Conservation (phyloP, 1,140 invertebrate genomes). For the Cryptotermes secundus region DNA sequence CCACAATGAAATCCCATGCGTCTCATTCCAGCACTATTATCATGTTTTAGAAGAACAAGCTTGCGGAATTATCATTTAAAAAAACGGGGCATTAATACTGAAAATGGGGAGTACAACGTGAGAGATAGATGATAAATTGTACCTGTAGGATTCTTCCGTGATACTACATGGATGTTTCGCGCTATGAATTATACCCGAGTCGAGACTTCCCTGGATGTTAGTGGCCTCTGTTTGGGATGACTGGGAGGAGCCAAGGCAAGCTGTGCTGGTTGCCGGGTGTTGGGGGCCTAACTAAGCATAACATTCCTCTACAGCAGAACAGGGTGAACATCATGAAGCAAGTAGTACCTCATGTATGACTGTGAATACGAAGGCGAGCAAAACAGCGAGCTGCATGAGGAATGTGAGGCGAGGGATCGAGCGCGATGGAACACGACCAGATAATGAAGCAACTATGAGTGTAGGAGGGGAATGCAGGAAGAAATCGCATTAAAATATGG, state of each 20-base stretch:
- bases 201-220: background rate
- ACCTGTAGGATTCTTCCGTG: background rate
- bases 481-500: too few relatives aligned
- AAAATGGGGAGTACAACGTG: background rate
- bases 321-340: too few relatives aligned
- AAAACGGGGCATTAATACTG: background rate
- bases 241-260: background rate
- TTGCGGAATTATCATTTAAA: background rate
- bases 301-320: too few relatives aligned
- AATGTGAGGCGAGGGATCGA: background rate
- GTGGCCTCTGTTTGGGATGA: background rate
- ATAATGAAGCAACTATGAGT: background rate
- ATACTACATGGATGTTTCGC: background rate
- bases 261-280: background rate
- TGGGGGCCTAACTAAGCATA: background rate
- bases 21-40: background rate
- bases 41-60: background rate
- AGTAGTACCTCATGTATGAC: too few relatives aligned
- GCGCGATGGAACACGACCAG: background rate
- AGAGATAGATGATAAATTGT: background rate
- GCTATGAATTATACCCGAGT: background rate
- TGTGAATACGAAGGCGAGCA: background rate
- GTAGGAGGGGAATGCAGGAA: background rate
- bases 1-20: background rate
- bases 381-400: background rate